These are phyloP conservation scores for Eupithecia vulgata DNA, from an alignment of 2,888 invertebrate genomes.

Conservation along the genomic window DNA sequence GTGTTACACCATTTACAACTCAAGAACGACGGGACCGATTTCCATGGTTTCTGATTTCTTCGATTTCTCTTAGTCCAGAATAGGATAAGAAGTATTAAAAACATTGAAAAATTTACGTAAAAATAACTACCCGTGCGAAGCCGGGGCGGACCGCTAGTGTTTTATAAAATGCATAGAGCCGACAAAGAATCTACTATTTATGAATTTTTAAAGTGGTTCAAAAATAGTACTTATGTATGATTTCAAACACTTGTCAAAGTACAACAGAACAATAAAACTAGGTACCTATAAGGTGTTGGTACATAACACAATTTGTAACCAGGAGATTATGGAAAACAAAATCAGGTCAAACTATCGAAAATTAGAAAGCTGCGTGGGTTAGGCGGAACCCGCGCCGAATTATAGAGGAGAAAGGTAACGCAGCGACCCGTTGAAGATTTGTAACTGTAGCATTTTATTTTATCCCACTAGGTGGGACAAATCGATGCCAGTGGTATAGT, in stretches of 20 bases:
- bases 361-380: constrained; percentile 59
- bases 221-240: background rate
- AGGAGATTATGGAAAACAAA: constrained; percentile 43
- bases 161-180: too few relatives aligned
- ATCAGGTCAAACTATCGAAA: constrained; percentile 52
- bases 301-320: constrained; percentile 7
- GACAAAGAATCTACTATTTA: too few relatives aligned
- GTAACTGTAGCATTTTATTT: constrained; percentile 2
- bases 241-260: background rate
- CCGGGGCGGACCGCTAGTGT: too few relatives aligned
- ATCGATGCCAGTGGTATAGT: background rate
- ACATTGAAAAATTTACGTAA: too few relatives aligned
- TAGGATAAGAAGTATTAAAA: too few relatives aligned
- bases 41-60: too few relatives aligned
- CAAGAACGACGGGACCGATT: too few relatives aligned
- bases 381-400: constrained; percentile 41
- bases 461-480: background rate
- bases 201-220: too few relatives aligned
- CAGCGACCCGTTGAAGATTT: background rate
- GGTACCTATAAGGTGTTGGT: background rate
- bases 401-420: constrained; percentile 50
- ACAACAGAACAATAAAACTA: background rate
- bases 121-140: too few relatives aligned
- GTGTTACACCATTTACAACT: too few relatives aligned
- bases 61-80: too few relatives aligned